phyloP scores from a whole-genome alignment of 1,140 invertebrate genomes.

The Diprion similis region DNA sequence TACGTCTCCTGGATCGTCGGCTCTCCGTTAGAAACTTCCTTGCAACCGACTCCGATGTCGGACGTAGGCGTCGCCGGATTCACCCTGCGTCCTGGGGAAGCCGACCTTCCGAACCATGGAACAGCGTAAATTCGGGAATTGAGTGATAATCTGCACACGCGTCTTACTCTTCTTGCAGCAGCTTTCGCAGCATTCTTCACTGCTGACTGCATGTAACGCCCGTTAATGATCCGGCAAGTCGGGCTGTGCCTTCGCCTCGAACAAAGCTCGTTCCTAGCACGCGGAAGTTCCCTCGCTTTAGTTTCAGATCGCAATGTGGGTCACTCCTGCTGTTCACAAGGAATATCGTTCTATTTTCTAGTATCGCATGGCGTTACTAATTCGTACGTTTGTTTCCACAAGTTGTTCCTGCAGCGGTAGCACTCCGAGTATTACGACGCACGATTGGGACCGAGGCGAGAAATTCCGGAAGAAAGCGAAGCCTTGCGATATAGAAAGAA shows the following conservation, averaged over 20 bases:
- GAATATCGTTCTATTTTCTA: too few relatives aligned
- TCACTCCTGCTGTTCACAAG: not conserved
- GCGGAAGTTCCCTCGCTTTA: not conserved
- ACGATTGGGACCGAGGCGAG: not conserved
- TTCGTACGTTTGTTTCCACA: not conserved
- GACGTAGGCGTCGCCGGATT: too few relatives aligned
- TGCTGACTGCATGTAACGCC: not conserved
- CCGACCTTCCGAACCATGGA: too few relatives aligned
- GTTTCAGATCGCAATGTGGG: not conserved
- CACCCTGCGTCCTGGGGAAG: too few relatives aligned
- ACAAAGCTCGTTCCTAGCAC: not conserved
- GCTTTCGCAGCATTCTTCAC: not conserved
- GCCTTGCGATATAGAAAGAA: too few relatives aligned
- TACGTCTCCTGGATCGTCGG: not conserved
- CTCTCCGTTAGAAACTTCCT: not conserved
- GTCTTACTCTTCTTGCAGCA: not conserved
- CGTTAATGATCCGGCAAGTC: conserved; percentile 1
- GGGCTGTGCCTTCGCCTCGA: not conserved
- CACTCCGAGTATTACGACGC: not conserved
- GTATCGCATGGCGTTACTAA: too few relatives aligned
- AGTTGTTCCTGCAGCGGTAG: not conserved
- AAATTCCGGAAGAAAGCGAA: too few relatives aligned
- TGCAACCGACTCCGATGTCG: not conserved
- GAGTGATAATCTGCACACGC: too few relatives aligned
- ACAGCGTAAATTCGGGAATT: too few relatives aligned